Conservation (phyloP, 2,797 vertebrate species). For the Furcifer pardalis region DNA sequence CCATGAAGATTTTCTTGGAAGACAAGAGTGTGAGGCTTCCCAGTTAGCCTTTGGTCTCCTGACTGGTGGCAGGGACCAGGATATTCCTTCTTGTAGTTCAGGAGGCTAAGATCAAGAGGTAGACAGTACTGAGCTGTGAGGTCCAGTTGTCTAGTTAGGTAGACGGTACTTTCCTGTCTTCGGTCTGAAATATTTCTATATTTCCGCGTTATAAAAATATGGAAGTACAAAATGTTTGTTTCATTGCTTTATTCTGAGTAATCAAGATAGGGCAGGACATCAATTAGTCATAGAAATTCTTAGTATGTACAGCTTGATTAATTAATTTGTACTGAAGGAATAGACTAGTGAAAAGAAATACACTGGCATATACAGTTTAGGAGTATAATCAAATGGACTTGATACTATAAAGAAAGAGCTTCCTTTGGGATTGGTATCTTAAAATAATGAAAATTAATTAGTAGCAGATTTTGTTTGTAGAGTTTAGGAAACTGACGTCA, state of each 20-base stretch:
- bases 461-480: background rate
- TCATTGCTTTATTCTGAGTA: background rate
- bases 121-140: background rate
- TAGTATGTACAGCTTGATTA: background rate
- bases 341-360: too few species aligned
- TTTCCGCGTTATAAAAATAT: background rate
- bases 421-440: too few species aligned
- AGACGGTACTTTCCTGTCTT: background rate
- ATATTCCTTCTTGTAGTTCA: background rate
- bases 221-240: background rate
- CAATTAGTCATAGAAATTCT: background rate
- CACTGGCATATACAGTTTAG: background rate
- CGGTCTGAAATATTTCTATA: background rate
- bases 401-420: background rate
- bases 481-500: too few species aligned
- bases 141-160: background rate
- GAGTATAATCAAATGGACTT: background rate
- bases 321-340: too few species aligned
- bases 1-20: background rate
- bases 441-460: too few species aligned
- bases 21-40: background rate
- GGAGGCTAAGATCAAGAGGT: background rate
- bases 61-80: background rate
- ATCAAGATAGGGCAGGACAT: background rate
- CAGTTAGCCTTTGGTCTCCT: background rate